phyloP scores from a whole-genome alignment of 2,888 invertebrate species.

The Andrena bicolor region DNA sequence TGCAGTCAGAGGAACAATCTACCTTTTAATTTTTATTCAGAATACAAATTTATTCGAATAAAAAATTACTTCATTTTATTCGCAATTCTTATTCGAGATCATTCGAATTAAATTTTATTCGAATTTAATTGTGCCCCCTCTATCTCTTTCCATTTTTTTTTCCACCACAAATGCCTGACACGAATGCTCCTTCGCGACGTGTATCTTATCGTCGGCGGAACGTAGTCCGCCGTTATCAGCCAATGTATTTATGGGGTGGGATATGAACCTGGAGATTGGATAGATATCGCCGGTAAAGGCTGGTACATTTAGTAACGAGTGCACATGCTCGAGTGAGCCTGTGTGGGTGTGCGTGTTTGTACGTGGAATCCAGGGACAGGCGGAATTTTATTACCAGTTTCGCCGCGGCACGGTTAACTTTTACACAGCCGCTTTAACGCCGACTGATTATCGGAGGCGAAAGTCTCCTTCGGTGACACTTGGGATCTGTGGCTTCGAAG shows the following conservation, averaged over 20 bases:
- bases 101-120: too few relatives aligned
- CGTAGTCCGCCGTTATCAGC: slow-evolving; percentile 77
- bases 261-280: slow-evolving; percentile 75
- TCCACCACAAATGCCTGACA: slow-evolving; percentile 69
- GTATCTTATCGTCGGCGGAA: slow-evolving; percentile 78
- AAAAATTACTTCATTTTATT: too few relatives aligned
- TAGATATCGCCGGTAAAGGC: slow-evolving; percentile 65
- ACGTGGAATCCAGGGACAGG: slow-evolving; percentile 50
- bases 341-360: slow-evolving; percentile 36
- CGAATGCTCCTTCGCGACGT: slow-evolving; percentile 60
- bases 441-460: slow-evolving; percentile 14
- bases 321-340: slow-evolving; percentile 16
- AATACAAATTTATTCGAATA: too few relatives aligned
- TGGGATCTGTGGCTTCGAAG: too few relatives aligned
- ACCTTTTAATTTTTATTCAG: too few relatives aligned
- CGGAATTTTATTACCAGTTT: slow-evolving; percentile 50
- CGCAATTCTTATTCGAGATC: too few relatives aligned
- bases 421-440: slow-evolving; percentile 21
- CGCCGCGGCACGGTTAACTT: background rate
- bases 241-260: slow-evolving; percentile 82
- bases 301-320: slow-evolving; percentile 61
- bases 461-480: background rate
- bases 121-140: background rate
- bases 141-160: slow-evolving; percentile 52
- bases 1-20: too few relatives aligned